A percentile compares a stretch with the other conserved stretches of the same genome.
phyloP scores from a whole-genome alignment of 2,797 vertebrate genomes.

The Danio kyathit region DNA sequence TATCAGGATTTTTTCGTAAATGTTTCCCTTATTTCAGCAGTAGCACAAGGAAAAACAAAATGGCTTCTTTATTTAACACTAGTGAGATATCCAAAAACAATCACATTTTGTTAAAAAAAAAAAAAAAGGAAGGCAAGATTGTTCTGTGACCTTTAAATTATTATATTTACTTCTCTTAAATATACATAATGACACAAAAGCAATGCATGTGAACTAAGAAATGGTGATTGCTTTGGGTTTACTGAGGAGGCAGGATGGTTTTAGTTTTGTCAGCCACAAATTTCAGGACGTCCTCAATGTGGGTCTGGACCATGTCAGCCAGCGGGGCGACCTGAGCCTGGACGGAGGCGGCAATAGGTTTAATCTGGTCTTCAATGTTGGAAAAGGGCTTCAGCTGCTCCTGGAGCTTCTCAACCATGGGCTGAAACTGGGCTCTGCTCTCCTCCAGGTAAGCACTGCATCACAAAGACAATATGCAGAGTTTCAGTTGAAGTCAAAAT shows the following conservation, averaged over 20 bases:
- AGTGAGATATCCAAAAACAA: background rate
- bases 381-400: conserved; percentile 67
- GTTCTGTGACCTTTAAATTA: conserved; percentile 35
- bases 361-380: conserved; percentile 64
- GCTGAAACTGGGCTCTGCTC: conserved; percentile 68
- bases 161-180: background rate
- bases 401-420: conserved; percentile 72
- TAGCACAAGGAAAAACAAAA: background rate
- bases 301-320: conserved; percentile 50
- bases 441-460: conserved; percentile 71
- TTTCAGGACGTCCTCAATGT: conserved; percentile 66
- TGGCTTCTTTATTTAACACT: background rate
- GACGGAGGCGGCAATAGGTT: conserved; percentile 63
- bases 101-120: background rate
- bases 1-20: background rate
- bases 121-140: background rate
- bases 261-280: conserved; percentile 71
- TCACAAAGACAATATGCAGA: background rate
- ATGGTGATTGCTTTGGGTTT: conserved; percentile 37
- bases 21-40: background rate
- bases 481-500: too few species aligned
- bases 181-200: conserved; percentile 33
- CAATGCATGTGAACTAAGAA: conserved; percentile 9
- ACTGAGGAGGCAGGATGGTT: conserved; percentile 69
- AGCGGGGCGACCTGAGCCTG: conserved; percentile 60